These are phyloP conservation scores for Zonitis immaculata DNA, from an alignment of 2,888 invertebrate genomes.

Conservation along the genomic window DNA sequence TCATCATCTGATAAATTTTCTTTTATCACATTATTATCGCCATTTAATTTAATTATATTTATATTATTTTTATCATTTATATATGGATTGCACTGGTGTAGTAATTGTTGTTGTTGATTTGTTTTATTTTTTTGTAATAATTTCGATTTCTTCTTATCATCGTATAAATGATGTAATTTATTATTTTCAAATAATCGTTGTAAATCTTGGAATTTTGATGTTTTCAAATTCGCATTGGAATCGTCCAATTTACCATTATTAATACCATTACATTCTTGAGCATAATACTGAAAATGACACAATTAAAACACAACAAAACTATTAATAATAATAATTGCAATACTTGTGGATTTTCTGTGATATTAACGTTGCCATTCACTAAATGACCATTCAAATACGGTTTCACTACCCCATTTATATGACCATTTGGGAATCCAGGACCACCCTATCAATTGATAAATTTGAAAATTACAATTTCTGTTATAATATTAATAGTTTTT, in stretches of 20 bases:
- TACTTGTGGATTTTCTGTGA: constrained; percentile 67
- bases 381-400: constrained; percentile 51
- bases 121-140: constrained; percentile 13
- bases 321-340: constrained; percentile 26
- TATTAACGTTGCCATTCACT: constrained; percentile 58
- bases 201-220: constrained; percentile 36
- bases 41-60: no score
- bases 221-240: constrained; percentile 40
- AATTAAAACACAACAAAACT: no score
- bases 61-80: no score
- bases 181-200: constrained; percentile 32
- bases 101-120: constrained; percentile 24
- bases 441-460: constrained; percentile 1
- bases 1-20: not conserved
- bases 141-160: no score
- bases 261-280: constrained; percentile 29
- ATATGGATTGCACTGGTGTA: constrained; percentile 28
- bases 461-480: not conserved
- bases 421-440: constrained; percentile 51
- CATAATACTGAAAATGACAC: constrained; percentile 34
- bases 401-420: constrained; percentile 51
- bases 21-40: not conserved
- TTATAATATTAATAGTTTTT: not conserved
- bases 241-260: constrained; percentile 32
- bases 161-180: no score